Evolutionary conservation across 1,140 invertebrate species (phyloP), one percentile per base, ranked within the genome.

Genomic region (Drosophila fuyamai): DNA sequence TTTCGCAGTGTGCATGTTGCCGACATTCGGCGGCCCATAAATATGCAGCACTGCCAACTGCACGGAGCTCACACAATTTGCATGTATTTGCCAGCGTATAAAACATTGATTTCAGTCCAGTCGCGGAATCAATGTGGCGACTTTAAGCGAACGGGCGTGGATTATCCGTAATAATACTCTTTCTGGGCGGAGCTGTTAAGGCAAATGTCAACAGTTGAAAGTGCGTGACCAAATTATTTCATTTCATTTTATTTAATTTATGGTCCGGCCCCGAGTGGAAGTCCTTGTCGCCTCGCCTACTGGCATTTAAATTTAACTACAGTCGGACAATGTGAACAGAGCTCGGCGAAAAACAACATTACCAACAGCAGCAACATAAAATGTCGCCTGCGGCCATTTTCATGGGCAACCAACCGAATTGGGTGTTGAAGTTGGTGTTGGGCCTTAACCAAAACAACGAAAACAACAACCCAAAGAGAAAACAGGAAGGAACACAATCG

Each of bases 221-320:
- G 62, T 76, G 72, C 68, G 61, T 75, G 46, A 59, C 60, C 65
- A 78, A 88, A 79, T 72, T 71, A 72, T 72, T 72, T 86, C 73
- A 79, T 82, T 76, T 79, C 63, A 74, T 78, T 84, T 85, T 58
- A 79, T 82, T 82, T 76, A 79, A 82, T 88, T 67, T 88, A 76
- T 66, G 35, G 62, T 35, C 53, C 66, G n/a, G 32, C 27, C 54
- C 41, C 40, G 46, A 46, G 50, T 54, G 61, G 44, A 50, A 53
- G 66, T 53, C 58, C 44, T 79, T 76, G 54, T 5, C 12, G 43
- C 50, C 50, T 18, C 53, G 58, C 76, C 35, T 8, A 47, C 71
- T 53, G 83, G 53, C 79, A 78, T 76, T 85, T 81, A 78, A 85
- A 86, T 86, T 85, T 86, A 75, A 85, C 84, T 85, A 66, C 78